phyloP scores from a whole-genome alignment of 2,113 vertebrate species.

The Aleadryas rufinucha region DNA sequence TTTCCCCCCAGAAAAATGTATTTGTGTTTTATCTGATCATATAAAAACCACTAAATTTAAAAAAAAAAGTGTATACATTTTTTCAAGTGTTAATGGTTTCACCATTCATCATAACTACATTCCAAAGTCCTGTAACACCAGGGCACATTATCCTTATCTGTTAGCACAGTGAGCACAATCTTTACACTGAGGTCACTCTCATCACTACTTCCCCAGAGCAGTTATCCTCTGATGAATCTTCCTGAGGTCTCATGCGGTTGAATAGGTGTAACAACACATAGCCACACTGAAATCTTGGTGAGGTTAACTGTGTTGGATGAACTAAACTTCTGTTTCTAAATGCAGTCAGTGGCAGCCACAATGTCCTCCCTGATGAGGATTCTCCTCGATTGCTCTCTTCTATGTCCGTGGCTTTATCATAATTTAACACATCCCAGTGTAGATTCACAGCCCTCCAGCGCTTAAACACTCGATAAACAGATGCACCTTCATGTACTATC shows the following conservation, averaged over 20 bases:
- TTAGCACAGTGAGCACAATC: neutral
- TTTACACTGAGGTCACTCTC: constrained; percentile 91
- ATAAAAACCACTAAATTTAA: constrained; percentile 75
- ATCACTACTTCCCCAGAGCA: constrained; percentile 88
- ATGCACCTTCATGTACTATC: constrained; percentile 92
- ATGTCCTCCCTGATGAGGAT: constrained; percentile 79
- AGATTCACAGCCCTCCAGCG: constrained; percentile 94
- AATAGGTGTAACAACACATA: constrained; percentile 79
- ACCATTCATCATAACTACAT: constrained; percentile 68
- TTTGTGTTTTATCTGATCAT: constrained; percentile 78
- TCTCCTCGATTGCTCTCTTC: constrained; percentile 82
- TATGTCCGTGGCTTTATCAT: constrained; percentile 88
- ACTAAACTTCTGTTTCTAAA: constrained; percentile 79
- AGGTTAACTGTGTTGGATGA: constrained; percentile 80
- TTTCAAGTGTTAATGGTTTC: constrained; percentile 74
- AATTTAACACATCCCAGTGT: constrained; percentile 92
- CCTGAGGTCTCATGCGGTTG: constrained; percentile 76
- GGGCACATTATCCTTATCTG: neutral
- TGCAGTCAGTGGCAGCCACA: constrained; percentile 86
- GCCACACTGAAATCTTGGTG: constrained; percentile 82
- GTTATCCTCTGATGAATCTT: constrained; percentile 75
- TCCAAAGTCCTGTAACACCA: constrained; percentile 39
- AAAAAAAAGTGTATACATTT: constrained; percentile 68
- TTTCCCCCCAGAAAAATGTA: constrained; percentile 71
- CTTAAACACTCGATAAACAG: constrained; percentile 91